Evolutionary conservation across 2,888 invertebrate species (phyloP), one percentile per base, ranked within the genome.

Genomic region (Gisinianus flammeolus): DNA sequence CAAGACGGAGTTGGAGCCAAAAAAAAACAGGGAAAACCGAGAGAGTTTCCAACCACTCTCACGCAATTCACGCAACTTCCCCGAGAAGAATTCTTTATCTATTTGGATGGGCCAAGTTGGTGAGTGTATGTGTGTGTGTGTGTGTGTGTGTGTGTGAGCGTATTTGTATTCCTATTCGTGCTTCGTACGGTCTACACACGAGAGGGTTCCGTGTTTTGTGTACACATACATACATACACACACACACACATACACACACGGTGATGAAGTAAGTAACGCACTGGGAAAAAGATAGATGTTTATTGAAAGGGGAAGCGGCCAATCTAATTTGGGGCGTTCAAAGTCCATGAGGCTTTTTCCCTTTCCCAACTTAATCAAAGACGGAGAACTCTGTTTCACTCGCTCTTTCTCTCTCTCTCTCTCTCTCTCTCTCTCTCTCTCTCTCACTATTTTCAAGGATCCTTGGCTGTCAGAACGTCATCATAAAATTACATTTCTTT

Each of bases 281-380:
- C 69, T 24, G 68, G 26, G 76, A 69, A 67, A 74, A 74, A 75
- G 76, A 76, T 76, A 31, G 56, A 76, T 76, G 69, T 76, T 76
- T 76, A 69, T 76, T 33, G 76, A 76, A 69, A 76, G 76, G 69
- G 76, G 76, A 68, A 76, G 69, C 33, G 30, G 69, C 54, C 56
- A 76, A 76, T 76, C 76, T 69, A 76, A 76, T 76, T 76, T 68
- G 22, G 76, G 68, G 76, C 76, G 68, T 76, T 76, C 67, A 68
- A 22, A 22, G 31, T 19, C 16, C 72, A 26, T 58, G 16, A n/a
- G 24, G 8, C 70, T 54, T 33, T 70, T 58, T 54, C 31, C n/a
- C 31, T 67, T 52, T 69, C 58, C 28, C 44, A 52, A 68, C 68
- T 76, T 68, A 68, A 76, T 76, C 75, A 75, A 75, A 75, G 75